Conservation (phyloP, 2,113 vertebrate species). For the Mustelus asterias region DNA sequence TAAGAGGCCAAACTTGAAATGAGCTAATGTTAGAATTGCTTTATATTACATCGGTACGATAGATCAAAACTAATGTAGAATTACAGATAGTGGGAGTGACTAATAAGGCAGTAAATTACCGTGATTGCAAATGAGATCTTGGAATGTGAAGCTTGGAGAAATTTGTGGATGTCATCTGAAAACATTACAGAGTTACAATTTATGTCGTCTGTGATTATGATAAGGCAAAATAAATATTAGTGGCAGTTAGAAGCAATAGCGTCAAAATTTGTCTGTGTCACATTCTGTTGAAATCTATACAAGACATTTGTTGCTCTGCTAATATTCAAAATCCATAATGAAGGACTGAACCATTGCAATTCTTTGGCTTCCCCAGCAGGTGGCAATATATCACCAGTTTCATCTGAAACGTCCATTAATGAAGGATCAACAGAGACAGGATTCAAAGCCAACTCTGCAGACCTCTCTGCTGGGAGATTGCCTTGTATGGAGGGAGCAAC, state of each 20-base stretch:
- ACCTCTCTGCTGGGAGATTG: not conserved
- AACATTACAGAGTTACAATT: not conserved
- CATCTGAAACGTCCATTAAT: not conserved
- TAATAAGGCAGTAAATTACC: slow-evolving; percentile 10
- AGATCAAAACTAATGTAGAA: not conserved
- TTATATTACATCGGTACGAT: not conserved
- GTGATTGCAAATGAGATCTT: not conserved
- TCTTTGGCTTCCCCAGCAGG: not conserved
- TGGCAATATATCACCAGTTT: slow-evolving; percentile 7
- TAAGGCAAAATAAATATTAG: not conserved
- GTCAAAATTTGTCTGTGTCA: not conserved
- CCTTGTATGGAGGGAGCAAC: not conserved
- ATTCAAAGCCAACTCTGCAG: not conserved
- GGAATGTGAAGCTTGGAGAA: not conserved
- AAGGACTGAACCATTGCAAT: not conserved
- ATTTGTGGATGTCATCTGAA: not conserved
- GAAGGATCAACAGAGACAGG: too few relatives aligned
- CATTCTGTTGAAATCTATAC: not conserved
- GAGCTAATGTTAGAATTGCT: not conserved
- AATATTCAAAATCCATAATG: not conserved
- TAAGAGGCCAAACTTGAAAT: not conserved
- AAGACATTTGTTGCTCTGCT: not conserved
- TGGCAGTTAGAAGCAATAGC: not conserved
- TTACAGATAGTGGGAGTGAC: not conserved
- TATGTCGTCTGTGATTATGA: not conserved